A percentile compares a stretch with the other conserved stretches of the same genome.
Conservation (phyloP, 2,113 vertebrate genomes). For the Cheirogaleus medius region DNA sequence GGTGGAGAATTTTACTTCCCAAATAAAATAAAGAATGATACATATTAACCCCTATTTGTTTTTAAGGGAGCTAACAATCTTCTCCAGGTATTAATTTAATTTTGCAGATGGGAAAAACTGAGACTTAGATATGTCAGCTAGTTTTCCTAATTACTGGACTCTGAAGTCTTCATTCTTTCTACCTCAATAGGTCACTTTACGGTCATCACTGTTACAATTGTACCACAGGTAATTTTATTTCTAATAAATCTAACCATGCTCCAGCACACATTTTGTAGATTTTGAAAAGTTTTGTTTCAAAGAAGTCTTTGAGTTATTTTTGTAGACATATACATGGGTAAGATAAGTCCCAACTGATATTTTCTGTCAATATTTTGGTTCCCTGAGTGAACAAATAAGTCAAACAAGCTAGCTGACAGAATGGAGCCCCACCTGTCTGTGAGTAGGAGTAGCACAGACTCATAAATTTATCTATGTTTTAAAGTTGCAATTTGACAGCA, state of each 20-base stretch:
- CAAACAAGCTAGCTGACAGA: neutral
- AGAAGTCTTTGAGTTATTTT: neutral
- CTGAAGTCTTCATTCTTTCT: neutral
- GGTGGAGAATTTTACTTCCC: neutral
- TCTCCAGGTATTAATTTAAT: neutral
- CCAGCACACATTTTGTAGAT: neutral
- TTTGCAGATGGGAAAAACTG: neutral
- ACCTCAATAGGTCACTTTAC: neutral
- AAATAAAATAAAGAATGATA: neutral
- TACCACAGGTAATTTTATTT: neutral
- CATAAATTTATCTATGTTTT: neutral
- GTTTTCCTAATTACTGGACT: neutral
- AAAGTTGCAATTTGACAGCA: neutral
- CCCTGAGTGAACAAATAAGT: neutral
- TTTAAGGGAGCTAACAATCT: neutral
- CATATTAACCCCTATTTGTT: neutral
- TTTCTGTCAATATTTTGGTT: neutral
- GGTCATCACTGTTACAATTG: neutral
- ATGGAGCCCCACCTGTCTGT: neutral
- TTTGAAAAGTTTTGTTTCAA: constrained; percentile 11
- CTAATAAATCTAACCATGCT: neutral
- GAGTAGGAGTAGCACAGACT: neutral
- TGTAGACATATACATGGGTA: neutral
- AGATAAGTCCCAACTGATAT: neutral
- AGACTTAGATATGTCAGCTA: neutral